Conservation (phyloP, 2,797 vertebrate genomes). For the Chrysocyon brachyurus region DNA sequence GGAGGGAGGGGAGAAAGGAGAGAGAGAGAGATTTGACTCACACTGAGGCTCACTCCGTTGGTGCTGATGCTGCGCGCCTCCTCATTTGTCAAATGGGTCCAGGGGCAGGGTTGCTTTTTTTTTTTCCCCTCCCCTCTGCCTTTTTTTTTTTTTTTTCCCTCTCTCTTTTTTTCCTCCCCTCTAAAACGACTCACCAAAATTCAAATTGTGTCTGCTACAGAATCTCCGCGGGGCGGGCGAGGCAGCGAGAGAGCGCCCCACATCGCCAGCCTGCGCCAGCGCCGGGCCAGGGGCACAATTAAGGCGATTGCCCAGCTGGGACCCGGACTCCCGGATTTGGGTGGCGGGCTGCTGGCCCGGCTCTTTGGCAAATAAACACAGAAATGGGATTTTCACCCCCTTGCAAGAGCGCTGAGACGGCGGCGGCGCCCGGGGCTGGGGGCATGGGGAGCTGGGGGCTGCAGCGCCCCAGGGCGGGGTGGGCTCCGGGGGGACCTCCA, state of each 20-base stretch:
- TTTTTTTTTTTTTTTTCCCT: neutral
- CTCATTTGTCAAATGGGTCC: constrained; percentile 93
- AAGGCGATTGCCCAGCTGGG: constrained; percentile 89
- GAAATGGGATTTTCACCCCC: constrained; percentile 75
- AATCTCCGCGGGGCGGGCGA: constrained; percentile 86
- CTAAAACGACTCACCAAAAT: constrained; percentile 91
- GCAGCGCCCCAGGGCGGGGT: neutral
- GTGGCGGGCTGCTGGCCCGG: constrained; percentile 78
- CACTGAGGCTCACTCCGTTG: constrained; percentile 87
- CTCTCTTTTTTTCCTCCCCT: neutral
- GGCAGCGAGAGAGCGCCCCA: constrained; percentile 79
- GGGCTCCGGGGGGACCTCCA: neutral
- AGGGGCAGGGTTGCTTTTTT: constrained; percentile 87
- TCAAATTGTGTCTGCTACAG: constrained; percentile 91
- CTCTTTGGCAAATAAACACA: constrained; percentile 72
- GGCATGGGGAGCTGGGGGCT: neutral
- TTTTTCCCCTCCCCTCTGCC: neutral
- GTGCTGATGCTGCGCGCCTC: constrained; percentile 88
- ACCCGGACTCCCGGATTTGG: constrained; percentile 78
- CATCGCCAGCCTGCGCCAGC: constrained; percentile 84
- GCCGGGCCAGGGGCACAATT: constrained; percentile 88
- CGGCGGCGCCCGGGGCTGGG: neutral
- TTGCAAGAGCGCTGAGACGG: constrained; percentile 34
- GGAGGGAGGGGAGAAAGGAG: neutral
- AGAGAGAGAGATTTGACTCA: constrained; percentile 82